Percentiles rank a stretch among this genome's conserved stretches.
phyloP scores from a whole-genome alignment of 2,888 invertebrate genomes.

The Bembecia ichneumoniformis region DNA sequence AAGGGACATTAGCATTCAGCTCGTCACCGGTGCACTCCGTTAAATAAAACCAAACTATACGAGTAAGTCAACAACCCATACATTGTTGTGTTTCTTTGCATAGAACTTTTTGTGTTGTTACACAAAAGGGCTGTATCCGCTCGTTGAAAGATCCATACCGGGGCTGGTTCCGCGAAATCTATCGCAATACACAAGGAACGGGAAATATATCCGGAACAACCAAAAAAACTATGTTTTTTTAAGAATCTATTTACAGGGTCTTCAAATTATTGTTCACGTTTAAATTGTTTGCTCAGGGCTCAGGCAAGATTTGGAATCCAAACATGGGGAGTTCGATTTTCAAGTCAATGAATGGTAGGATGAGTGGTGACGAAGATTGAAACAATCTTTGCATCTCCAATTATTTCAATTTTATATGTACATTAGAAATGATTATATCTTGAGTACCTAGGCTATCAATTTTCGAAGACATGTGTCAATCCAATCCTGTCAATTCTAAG shows the following conservation, averaged over 20 bases:
- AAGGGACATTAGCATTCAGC: conserved; percentile 36
- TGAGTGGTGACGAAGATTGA: too few relatives aligned
- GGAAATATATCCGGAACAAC: conserved; percentile 69
- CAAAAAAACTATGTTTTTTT: conserved; percentile 46
- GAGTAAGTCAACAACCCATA: conserved; percentile 55
- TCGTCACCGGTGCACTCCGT: conserved; percentile 27
- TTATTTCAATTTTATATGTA: too few relatives aligned
- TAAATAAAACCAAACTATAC: conserved; percentile 34
- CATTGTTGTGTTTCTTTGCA: conserved; percentile 29
- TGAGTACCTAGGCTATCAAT: too few relatives aligned
- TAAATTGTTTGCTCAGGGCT: background rate
- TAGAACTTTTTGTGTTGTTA: conserved; percentile 43
- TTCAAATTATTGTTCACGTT: conserved; percentile 10
- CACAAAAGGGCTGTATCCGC: conserved; percentile 68
- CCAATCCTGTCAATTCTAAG: too few relatives aligned
- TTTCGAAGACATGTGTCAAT: too few relatives aligned
- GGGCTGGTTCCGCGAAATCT: conserved; percentile 61
- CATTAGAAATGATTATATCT: too few relatives aligned
- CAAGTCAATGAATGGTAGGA: too few relatives aligned
- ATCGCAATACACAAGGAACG: conserved; percentile 62
- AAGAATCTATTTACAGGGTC: conserved; percentile 35
- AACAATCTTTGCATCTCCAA: too few relatives aligned
- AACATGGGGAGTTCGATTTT: too few relatives aligned
- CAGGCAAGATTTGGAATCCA: too few relatives aligned
- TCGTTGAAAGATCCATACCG: conserved; percentile 40